phyloP scores from a whole-genome alignment of 2,797 vertebrate species.

The Hydrocynus forskahlii region DNA sequence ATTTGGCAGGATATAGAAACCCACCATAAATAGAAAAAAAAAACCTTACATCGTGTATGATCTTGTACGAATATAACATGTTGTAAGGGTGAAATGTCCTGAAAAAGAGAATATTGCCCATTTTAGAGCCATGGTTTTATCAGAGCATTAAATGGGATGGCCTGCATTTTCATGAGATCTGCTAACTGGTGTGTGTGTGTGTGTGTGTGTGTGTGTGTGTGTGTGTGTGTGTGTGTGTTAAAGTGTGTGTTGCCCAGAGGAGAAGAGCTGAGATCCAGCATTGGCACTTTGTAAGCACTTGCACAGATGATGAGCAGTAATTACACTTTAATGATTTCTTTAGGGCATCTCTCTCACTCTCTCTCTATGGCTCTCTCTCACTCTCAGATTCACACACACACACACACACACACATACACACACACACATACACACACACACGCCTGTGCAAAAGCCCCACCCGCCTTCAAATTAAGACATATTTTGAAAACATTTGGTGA shows the following conservation, averaged over 20 bases:
- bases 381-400: slow-evolving; percentile 21
- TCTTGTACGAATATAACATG: background rate
- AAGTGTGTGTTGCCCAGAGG: slow-evolving; percentile 64
- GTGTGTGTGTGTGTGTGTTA: slow-evolving; percentile 54
- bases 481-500: slow-evolving; percentile 79
- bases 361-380: slow-evolving; percentile 18
- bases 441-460: slow-evolving; percentile 42
- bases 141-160: slow-evolving; percentile 50
- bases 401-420: slow-evolving; percentile 19
- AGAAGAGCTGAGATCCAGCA: slow-evolving; percentile 66
- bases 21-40: background rate
- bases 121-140: background rate
- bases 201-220: slow-evolving; percentile 24
- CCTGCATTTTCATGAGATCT: slow-evolving; percentile 53
- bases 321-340: slow-evolving; percentile 82
- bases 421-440: slow-evolving; percentile 28
- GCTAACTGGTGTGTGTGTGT: slow-evolving; percentile 29
- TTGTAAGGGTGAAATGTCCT: background rate
- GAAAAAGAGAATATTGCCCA: background rate
- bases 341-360: slow-evolving; percentile 71
- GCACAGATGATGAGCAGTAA: slow-evolving; percentile 79
- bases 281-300: slow-evolving; percentile 79
- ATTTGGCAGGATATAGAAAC: background rate
- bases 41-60: background rate
- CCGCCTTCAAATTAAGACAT: slow-evolving; percentile 71